A percentile compares a stretch with the other conserved stretches of the same genome.
phyloP scores from a whole-genome alignment of 2,888 invertebrate species.

The Pedicia rivosa region DNA sequence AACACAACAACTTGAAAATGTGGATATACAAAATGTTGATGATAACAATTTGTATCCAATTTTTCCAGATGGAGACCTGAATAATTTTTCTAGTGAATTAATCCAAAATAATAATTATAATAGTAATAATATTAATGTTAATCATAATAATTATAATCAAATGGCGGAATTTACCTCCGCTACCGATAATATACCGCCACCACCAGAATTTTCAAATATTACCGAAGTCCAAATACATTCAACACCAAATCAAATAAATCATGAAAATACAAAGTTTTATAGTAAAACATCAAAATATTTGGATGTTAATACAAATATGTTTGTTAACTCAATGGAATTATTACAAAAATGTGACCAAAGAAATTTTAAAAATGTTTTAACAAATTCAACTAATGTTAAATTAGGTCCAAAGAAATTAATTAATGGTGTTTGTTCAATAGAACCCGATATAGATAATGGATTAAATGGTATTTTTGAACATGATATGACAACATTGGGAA shows the following conservation, averaged over 20 bases:
- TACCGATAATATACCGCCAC: conserved; percentile 1
- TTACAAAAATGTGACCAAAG: conserved; percentile 11
- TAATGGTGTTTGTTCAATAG: conserved; percentile 11
- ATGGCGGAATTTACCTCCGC: no score
- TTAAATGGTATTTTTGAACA: conserved; percentile 13
- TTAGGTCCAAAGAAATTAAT: conserved; percentile 10
- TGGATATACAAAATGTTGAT: background rate
- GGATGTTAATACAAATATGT: conserved; percentile 1
- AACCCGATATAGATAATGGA: conserved; percentile 13
- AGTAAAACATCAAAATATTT: background rate
- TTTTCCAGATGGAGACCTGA: background rate
- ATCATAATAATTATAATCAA: background rate
- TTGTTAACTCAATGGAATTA: conserved; percentile 9
- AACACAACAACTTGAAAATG: no score
- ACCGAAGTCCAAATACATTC: background rate
- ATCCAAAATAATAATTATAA: background rate
- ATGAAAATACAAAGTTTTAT: background rate
- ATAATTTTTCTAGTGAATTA: background rate
- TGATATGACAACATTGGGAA: conserved; percentile 12
- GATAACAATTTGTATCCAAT: background rate
- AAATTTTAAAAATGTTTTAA: background rate
- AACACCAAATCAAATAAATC: background rate
- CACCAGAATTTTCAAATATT: conserved; percentile 3
- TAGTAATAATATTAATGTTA: background rate
- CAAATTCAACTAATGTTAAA: conserved; percentile 6